Evolutionary conservation across 2,888 invertebrate species (phyloP), one percentile per base, ranked within the genome.

Genomic region (Ganaspis brasiliensis): DNA sequence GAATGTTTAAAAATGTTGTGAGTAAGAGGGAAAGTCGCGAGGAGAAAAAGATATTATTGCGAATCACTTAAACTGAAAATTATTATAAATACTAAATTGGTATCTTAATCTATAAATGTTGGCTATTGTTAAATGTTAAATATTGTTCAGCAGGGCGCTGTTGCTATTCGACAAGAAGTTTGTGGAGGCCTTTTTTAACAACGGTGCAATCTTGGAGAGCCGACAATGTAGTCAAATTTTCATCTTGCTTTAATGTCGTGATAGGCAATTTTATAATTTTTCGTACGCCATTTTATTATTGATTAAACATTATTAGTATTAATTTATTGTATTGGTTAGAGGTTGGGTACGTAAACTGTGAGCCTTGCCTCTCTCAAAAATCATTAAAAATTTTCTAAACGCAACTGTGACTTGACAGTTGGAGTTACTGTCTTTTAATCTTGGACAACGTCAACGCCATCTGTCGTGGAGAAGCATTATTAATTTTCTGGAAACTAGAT

Each of bases 121-220:
- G 90, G 90, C 90, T 90, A 90, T 90, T 90, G 90, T 90, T 90
- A 90, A 90, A 90, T 90, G 90, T 90, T 90, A 88, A 90, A 89
- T 90, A 90, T 89, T 90, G 90, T 90, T 90, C 90, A 81, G 82
- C 84, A 82, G 79, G 82, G 71, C 82, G 84, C 83, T 84, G 31
- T 80, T 81, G 82, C 76, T 84, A 82, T 83, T 83, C 76, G 82
- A 81, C 76, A 79, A 80, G 67, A 67, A 67, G 67, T 67, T 67
- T 24, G 67, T 67, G 67, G 67, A 67, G 67, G 67, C 67, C 67
- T 67, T 67, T n/a, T 45, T 24, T 24, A 40, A 67, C 21, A 67
- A 21, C 24, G 24, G 45, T 45, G 67, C 67, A 67, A 67, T 67
- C 67, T 67, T 67, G 9, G 67, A 67, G 19, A 67, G 67, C 67